These are phyloP conservation scores for Gonocerus acuteangulatus DNA, from an alignment of 2,888 invertebrate genomes.

Conservation along the genomic window DNA sequence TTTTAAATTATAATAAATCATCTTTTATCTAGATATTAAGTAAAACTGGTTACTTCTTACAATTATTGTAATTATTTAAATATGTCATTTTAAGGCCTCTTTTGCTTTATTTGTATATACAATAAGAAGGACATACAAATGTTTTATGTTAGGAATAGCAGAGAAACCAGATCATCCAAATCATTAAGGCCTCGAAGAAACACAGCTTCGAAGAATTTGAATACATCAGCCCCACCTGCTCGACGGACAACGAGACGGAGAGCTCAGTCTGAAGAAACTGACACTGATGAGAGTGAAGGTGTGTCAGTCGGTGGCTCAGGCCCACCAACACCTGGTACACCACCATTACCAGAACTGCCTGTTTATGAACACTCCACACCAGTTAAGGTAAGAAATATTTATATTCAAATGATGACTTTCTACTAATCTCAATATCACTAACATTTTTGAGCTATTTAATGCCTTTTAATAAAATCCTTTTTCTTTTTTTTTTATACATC, in stretches of 20 bases:
- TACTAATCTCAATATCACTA: no score
- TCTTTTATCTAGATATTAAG: no score
- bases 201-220: neutral
- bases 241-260: constrained; percentile 10
- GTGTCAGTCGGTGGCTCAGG: constrained; percentile 11
- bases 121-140: no score
- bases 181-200: constrained; percentile 26
- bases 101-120: no score
- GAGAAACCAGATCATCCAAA: constrained; percentile 27
- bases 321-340: constrained; percentile 39
- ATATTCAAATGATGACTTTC: no score
- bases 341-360: constrained; percentile 30
- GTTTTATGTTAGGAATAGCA: neutral
- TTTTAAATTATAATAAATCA: no score
- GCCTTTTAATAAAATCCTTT: neutral
- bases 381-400: constrained; percentile 16
- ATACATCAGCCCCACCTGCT: neutral
- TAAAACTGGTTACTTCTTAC: no score
- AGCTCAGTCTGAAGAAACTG: constrained; percentile 1
- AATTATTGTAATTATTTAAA: no score
- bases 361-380: constrained; percentile 6
- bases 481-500: no score
- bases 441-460: no score
- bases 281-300: constrained; percentile 15
- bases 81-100: no score